Base-by-base conservation (phyloP, 2,113 vertebrate genomes). In the Plecturocebus donacophilus region DNA sequence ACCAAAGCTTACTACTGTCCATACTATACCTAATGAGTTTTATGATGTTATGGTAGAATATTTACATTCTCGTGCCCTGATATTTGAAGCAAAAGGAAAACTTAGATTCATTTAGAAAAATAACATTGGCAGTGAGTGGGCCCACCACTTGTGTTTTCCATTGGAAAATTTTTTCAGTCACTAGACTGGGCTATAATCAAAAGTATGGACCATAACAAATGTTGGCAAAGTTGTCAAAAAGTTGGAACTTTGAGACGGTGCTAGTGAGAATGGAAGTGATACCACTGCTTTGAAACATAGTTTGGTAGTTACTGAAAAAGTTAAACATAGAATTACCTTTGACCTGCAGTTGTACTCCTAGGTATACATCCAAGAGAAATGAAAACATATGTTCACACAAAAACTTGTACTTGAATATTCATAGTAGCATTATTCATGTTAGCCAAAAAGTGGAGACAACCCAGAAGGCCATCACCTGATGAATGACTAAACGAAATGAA, bases 21-120 rank as follows among this genome's bases (percentile, higher is more conserved):
- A 38, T 66, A 6, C 5, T 89, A 1, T 85, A n/a, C 45, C 42
- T 66, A 47, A 40, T 64, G 25, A 66, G 30, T 56, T 87, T 94
- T 89, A 7, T 88, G 84, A 70, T 88, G 13, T 88, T 89, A 68
- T 4, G 14, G 16, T 35, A 83, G 27, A 90, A 76, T 71, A 14
- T 85, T 96, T 88, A 2, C 17, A n/a, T 23, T 92, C 17, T 61
- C 70, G 8, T 87, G 45, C 21, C 42, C 12, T 90, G 38, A 49
- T 87, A 49, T 21, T 77, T 82, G n/a, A 96, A 86, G 54, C 40
- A 93, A 45, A 27, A 79, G 20, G 52, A 83, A 95, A 86, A 86
- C 25, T 89, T 90, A 73, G 58, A 79, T 77, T 90, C 14, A 56
- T 8, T 14, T 56, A n/a, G 30, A 19, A 64, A 80, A 76, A 45